A percentile compares a stretch with the other conserved stretches of the same genome.
These are phyloP conservation scores for Actenoides lindsayi DNA, from an alignment of 2,113 vertebrate genomes.

Conservation along the genomic window DNA sequence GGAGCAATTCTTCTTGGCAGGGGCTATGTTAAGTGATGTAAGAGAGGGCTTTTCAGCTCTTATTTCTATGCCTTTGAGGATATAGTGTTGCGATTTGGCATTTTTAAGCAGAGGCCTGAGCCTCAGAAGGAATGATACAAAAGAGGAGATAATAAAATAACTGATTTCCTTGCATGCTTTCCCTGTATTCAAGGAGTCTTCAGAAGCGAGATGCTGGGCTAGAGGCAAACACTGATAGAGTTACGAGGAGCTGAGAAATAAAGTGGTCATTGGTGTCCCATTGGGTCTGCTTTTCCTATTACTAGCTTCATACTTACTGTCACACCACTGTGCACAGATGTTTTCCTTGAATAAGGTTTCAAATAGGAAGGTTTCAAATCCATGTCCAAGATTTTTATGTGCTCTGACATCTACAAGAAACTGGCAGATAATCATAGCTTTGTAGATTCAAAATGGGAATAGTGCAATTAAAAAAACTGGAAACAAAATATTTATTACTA, in stretches of 20 bases:
- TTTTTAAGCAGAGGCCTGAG: neutral
- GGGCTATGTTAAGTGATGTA: slow-evolving; percentile 34
- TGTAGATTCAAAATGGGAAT: neutral
- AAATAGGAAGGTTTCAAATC: neutral
- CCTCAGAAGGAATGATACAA: neutral
- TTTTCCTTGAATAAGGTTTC: neutral
- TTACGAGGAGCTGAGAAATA: neutral
- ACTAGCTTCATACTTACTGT: neutral
- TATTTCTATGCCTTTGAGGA: slow-evolving; percentile 38
- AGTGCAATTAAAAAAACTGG: neutral
- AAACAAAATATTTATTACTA: slow-evolving; percentile 3
- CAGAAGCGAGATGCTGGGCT: neutral
- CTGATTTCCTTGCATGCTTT: neutral
- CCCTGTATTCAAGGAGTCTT: neutral
- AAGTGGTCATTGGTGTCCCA: neutral
- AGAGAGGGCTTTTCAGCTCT: slow-evolving; percentile 27
- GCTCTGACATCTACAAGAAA: neutral
- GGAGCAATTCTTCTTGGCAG: slow-evolving; percentile 44
- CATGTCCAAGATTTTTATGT: neutral
- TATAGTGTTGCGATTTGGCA: slow-evolving; percentile 25
- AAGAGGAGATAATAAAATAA: slow-evolving; percentile 7
- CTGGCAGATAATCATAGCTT: neutral
- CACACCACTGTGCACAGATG: neutral
- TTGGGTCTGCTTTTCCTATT: neutral
- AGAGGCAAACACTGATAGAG: neutral